Evolutionary conservation across 2,113 vertebrate species (phyloP), one percentile per base, ranked within the genome.

Genomic region (Vanacampus margaritifer): DNA sequence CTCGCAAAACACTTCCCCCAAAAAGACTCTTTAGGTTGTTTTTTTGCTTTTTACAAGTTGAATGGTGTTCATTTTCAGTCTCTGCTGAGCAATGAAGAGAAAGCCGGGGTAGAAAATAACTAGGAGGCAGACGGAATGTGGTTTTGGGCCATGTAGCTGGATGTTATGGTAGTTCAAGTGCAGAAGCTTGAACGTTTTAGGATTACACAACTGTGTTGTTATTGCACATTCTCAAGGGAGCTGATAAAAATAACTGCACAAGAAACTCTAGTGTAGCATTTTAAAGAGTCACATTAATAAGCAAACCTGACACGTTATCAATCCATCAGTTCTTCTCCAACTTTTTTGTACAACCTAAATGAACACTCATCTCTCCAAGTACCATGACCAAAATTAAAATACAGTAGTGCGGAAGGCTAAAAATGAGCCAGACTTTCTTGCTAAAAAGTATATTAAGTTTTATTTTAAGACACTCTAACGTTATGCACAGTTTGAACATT

Each of bases 181-280:
- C 61, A 35, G 54, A 35, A 41, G 65, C 56, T 64, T 68, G 61
- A 61, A 77, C 67, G 66, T 73, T 73, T 78, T 59, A 59, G 32
- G 57, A 16, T 41, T 46, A 16, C 69, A 48, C 46, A 73, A 26
- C 16, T 35, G 16, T 32, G 56, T 35, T 17, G 26, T 82, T 85
- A 73, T 72, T 64, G 74, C 77, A 73, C 69, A 75, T 84, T 85
- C 66, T 79, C 84, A 78, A 75, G 64, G 64, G 56, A 43, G 43
- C 50, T 37, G 74, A 79, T 81, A 67, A 79, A 48, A 67, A 80
- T 83, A 68, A 74, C 54, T 64, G 68, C 21, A 0, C 6, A 24
- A 21, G 65, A 81, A 74, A 82, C 84, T 84, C 70, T 51, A 26
- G 67, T 71, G 37, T 6, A 6, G 10, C 37, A 39, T 39, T 39